phyloP scores from a whole-genome alignment of 2,797 vertebrate genomes.

The Semotilus atromaculatus region DNA sequence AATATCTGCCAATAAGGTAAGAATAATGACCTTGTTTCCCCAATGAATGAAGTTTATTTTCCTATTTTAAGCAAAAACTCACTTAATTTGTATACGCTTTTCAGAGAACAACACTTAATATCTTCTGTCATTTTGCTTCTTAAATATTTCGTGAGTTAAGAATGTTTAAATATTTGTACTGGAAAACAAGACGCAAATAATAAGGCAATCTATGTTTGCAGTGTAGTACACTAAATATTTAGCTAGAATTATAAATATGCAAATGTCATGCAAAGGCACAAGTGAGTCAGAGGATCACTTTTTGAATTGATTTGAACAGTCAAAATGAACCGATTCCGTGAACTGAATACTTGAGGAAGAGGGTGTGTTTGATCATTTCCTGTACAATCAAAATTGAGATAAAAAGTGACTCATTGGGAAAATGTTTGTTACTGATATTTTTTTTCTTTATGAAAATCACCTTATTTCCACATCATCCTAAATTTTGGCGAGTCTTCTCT shows the following conservation, averaged over 20 bases:
- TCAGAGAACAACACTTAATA: no score
- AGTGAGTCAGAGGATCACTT: not conserved
- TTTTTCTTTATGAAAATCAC: not conserved
- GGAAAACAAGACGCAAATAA: no score
- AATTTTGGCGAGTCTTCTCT: slow-evolving; percentile 64
- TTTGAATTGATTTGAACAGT: not conserved
- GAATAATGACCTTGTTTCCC: no score
- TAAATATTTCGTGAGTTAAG: no score
- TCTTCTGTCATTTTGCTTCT: not conserved
- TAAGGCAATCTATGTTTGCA: no score
- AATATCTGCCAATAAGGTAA: no score
- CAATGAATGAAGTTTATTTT: no score
- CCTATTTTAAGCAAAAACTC: no score
- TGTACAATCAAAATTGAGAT: not conserved
- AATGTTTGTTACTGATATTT: not conserved
- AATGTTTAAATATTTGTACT: not conserved
- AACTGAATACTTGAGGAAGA: not conserved
- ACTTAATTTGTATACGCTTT: no score
- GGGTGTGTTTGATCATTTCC: not conserved
- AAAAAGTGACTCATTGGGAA: not conserved
- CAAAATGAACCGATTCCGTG: not conserved
- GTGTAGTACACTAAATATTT: not conserved
- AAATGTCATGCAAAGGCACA: not conserved
- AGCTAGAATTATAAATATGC: not conserved
- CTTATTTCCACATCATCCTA: not conserved